Evolutionary conservation across 1,140 invertebrate genomes (phyloP), one percentile per base, ranked within the genome.

Genomic region (Dinoponera quadriceps): DNA sequence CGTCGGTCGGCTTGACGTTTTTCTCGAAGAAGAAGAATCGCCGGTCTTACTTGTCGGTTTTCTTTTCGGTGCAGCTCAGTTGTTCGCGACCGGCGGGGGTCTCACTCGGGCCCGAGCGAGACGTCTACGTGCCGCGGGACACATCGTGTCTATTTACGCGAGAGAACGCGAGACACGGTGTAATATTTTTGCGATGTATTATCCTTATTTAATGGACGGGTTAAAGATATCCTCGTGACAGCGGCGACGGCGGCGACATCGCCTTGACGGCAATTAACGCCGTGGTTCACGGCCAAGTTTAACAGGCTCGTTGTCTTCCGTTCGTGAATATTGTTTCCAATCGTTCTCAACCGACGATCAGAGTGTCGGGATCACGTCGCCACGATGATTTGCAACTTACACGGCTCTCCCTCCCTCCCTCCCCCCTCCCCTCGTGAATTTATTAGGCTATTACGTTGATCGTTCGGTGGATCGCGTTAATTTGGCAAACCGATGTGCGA

Each of bases 151-250:
- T n/a, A 60, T n/a, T 54, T 20, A 18, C 65, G 38, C 29, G 22
- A n/a, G n/a, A n/a, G n/a, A n/a, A n/a, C n/a, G n/a, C n/a, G n/a
- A n/a, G n/a, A 68, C 54, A 44, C 68, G 27, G 18, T 55, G 18
- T 14, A 68, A 78, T 78, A 68, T 75, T 68, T 69, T 78, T n/a
- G 20, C 25, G 55, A 27, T 78, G 18, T 68, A 20, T 78, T 57
- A 57, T 80, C 29, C 33, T n/a, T 69, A 11, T 44, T 44, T 48
- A 55, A 57, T 20, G 9, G 25, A 57, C n/a, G 33, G n/a, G 22
- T 71, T 69, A 71, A 71, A 80, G 14, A 57, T 13, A 57, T 57
- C 11, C 65, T 69, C 51, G 81, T 85, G 81, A 85, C 87, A 84
- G 72, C 55, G 57, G 25, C 29, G 5, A 5, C 82, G 81, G 81